Conservation (phyloP, 2,113 vertebrate genomes). For the Oncorhynchus keta region DNA sequence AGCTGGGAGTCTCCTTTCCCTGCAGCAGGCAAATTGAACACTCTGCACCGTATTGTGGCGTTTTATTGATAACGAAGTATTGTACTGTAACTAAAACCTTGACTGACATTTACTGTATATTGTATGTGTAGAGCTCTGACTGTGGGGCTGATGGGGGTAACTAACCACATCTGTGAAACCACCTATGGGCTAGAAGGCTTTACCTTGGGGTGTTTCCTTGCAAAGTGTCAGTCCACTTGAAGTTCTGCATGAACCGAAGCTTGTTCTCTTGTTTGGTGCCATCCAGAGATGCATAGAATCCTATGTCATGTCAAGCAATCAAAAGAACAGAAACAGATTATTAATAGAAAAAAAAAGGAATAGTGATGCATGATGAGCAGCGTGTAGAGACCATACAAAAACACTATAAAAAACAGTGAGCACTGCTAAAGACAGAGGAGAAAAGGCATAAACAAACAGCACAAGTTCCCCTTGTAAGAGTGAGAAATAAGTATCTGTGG, state of each 20-base stretch:
- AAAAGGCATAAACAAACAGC: not conserved
- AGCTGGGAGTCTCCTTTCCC: too few species aligned
- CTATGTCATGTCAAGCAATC: conserved; percentile 59
- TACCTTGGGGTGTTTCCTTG: conserved; percentile 91
- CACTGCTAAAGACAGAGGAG: not conserved
- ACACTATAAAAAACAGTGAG: not conserved
- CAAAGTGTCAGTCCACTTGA: conserved; percentile 97
- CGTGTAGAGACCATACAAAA: not conserved
- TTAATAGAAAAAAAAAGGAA: conserved; percentile 21
- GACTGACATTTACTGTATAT: not conserved
- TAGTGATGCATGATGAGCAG: conserved; percentile 9
- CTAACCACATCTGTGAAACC: not conserved
- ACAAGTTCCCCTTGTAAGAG: conserved; percentile 85
- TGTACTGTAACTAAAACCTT: not conserved
- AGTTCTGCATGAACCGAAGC: conserved; percentile 94
- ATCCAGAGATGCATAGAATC: conserved; percentile 87
- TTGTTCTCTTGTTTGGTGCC: conserved; percentile 94
- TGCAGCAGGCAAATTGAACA: too few species aligned
- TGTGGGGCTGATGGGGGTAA: not conserved
- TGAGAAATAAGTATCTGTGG: conserved; percentile 89
- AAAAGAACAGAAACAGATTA: conserved; percentile 23
- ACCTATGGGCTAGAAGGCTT: not conserved
- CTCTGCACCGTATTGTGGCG: too few species aligned
- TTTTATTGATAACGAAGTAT: too few species aligned
- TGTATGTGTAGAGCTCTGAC: not conserved